These are phyloP conservation scores for Marasmarcha lunaedactyla DNA, from an alignment of 2,888 invertebrate genomes.

Conservation along the genomic window DNA sequence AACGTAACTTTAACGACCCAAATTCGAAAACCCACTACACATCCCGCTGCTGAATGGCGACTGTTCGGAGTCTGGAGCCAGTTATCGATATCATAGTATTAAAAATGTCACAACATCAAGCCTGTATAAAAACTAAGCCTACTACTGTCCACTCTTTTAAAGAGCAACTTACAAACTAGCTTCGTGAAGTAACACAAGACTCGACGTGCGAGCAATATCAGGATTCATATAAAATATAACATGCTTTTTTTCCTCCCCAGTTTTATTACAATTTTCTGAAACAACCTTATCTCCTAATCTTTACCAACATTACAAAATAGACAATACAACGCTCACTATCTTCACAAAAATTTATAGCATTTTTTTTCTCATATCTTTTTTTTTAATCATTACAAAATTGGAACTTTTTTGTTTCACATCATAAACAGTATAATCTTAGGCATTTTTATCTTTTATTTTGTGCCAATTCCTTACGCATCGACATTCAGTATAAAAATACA, in stretches of 20 bases:
- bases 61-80: conserved; percentile 50
- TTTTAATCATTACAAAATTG: conserved; percentile 49
- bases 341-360: conserved; percentile 43
- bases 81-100: conserved; percentile 50
- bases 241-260: conserved; percentile 47
- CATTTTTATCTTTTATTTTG: conserved; percentile 32
- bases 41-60: conserved; percentile 55
- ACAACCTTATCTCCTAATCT: conserved; percentile 58
- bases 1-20: conserved; percentile 11
- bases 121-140: conserved; percentile 72
- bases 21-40: conserved; percentile 48
- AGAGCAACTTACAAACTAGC: conserved; percentile 63
- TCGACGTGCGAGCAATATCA: conserved; percentile 35
- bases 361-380: conserved; percentile 31
- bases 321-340: conserved; percentile 64
- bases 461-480: conserved; percentile 65
- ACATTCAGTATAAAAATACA: conserved; percentile 60
- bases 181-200: conserved; percentile 61
- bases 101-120: conserved; percentile 71
- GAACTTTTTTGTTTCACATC: conserved; percentile 33
- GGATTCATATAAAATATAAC: conserved; percentile 64
- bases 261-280: conserved; percentile 70
- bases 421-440: conserved; percentile 40
- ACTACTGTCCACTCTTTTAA: conserved; percentile 68
- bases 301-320: conserved; percentile 61